These are phyloP conservation scores for Apis dorsata DNA, from an alignment of 1,140 invertebrate genomes.

Conservation along the genomic window DNA sequence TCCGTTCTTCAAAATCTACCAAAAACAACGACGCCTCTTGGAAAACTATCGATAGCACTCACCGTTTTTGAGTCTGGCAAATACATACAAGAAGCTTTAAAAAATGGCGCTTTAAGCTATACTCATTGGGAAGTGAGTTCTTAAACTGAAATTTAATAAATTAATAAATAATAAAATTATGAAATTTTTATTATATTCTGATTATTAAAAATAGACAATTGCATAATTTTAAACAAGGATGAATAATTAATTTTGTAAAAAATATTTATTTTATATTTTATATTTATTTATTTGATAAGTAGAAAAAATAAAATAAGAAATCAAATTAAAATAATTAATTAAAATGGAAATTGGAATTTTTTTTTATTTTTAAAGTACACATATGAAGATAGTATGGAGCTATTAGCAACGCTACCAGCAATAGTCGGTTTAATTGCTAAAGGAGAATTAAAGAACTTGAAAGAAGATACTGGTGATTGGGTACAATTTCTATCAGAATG, in stretches of 20 bases:
- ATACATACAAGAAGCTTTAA: conserved; percentile 43
- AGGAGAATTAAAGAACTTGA: conserved; percentile 35
- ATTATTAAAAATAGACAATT: too few relatives aligned
- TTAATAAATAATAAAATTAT: too few relatives aligned
- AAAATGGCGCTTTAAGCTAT: conserved; percentile 53
- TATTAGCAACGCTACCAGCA: conserved; percentile 69
- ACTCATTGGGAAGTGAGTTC: conserved; percentile 70
- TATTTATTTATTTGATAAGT: too few relatives aligned
- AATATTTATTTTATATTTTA: too few relatives aligned
- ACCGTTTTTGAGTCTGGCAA: conserved; percentile 63
- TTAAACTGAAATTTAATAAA: not conserved
- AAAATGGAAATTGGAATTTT: not conserved
- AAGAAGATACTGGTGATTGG: conserved; percentile 63
- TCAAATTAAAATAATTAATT: not conserved
- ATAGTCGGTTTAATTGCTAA: conserved; percentile 65
- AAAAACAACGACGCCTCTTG: conserved; percentile 59
- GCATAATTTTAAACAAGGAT: too few relatives aligned
- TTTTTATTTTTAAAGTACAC: conserved; percentile 56
- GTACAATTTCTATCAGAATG: conserved; percentile 66
- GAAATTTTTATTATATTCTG: too few relatives aligned
- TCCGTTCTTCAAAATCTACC: conserved; percentile 63
- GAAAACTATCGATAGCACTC: conserved; percentile 64
- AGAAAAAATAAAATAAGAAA: not conserved
- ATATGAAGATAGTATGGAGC: conserved; percentile 73
- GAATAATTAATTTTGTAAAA: too few relatives aligned